Base-by-base conservation (phyloP, 2,113 vertebrate genomes). In the Tragelaphus scriptus region DNA sequence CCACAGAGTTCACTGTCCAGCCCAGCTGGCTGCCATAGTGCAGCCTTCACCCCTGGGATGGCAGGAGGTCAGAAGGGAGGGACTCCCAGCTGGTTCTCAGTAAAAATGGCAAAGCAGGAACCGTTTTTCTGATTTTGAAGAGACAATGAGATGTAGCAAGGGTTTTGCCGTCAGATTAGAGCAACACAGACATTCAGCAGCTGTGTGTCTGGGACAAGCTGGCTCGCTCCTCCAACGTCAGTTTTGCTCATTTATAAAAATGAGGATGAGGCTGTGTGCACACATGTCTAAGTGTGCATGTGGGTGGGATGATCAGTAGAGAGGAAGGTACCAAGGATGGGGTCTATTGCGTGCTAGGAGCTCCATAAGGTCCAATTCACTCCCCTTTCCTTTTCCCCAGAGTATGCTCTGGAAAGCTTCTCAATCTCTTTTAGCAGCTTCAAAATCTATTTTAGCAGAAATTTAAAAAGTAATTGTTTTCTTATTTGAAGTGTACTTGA, bases 271-370 rank as follows among this genome's bases (percentile, higher is more conserved):
- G 15, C 71, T 77, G 40, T 2, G 16, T 23, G 51, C 5, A 3
- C n/a, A 3, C 16, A 11, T 32, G n/a, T 8, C 2, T 19, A 13
- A 4, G 7, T 7, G 30, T 56, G 51, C 80, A 36, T 12, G 28
- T 14, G 32, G 81, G 23, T 28, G 51, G 7, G 75, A 28, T 26
- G 81, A 77, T 30, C 10, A 15, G 26, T 0, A 19, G 40, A 2
- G 16, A 82, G 13, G 86, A n/a, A 4, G 6, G 1, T 13, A 14
- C 23, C 6, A 19, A 2, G 32, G 5, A 49, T 0, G 10, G 51
- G 2, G 3, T 21, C 75, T 58, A 44, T 44, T 1, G 3, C 2
- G 0, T 17, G 3, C 3, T 5, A n/a, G 4, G 32, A 32, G n/a
- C 56, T n/a, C 11, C 32, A 5, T 3, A 51, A 3, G 30, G 16